Evolutionary conservation across 2,113 vertebrate genomes (phyloP), one percentile per base, ranked within the genome.

Genomic region (Percopsis transmontana): DNA sequence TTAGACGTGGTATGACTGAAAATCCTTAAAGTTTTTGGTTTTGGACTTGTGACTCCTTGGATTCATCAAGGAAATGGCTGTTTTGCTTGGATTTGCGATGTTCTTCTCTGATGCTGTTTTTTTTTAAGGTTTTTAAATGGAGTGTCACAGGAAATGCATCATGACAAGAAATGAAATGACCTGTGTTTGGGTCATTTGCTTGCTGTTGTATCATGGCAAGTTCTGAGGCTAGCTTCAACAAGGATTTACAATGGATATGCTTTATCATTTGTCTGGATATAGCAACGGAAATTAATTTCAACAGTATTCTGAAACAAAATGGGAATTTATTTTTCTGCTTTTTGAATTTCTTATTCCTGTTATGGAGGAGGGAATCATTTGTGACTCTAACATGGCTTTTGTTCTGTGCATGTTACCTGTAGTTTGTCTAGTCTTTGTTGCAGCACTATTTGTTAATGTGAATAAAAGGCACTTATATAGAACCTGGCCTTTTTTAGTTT

Each of bases 401-500:
- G 0, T 64, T 73, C 77, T 82, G 88, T 85, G 90, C 90, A 88
- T 90, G 85, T 89, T 71, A 76, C 67, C 42, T 56, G 56, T 76
- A 72, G 58, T 76, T 76, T 69, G 77, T 90, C 72, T 58, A 0
- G 70, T 87, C 77, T 85, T 88, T 72, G 67, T 90, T 86, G 80
- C 72, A 13, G 70, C 87, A 85, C 72, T 74, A 79, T 90, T 81
- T 82, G 72, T 84, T 77, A 62, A 76, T 88, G 85, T 91, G 89
- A 93, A 91, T 92, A 90, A 92, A 92, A 89, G 53, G 83, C 90
- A 87, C 88, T 91, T 92, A 81, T 92, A 83, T 88, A 88, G 65
- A 73, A 71, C 44, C 40, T 20, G 63, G 12, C 68, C 3, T 7
- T 33, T 33, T 20, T 33, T 57, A 24, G 27, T 51, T 51, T 51